Conservation (phyloP, 1,140 invertebrate genomes). For the Drosophila equinoxialis region DNA sequence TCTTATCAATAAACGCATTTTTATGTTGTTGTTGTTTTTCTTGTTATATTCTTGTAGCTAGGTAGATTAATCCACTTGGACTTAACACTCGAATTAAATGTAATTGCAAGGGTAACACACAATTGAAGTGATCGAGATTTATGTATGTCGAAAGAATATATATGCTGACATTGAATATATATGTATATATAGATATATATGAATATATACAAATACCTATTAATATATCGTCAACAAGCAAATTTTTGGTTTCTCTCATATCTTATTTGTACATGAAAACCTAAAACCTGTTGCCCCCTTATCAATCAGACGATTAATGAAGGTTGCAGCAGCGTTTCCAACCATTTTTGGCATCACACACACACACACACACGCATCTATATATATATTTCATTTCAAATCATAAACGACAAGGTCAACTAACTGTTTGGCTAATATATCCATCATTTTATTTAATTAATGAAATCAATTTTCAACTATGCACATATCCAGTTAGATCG, state of each 20-base stretch:
- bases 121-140: background rate
- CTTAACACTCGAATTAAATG: background rate
- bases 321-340: background rate
- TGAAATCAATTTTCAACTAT: background rate
- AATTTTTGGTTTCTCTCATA: background rate
- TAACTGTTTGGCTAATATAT: conserved; percentile 4
- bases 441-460: background rate
- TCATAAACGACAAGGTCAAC: background rate
- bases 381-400: background rate
- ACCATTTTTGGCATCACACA: background rate
- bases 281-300: conserved; percentile 7
- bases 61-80: conserved; percentile 4
- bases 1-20: conserved; percentile 2
- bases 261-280: background rate
- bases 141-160: background rate
- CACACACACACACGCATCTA: too few species aligned
- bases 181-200: background rate
- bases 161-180: background rate
- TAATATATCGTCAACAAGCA: background rate
- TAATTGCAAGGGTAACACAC: background rate
- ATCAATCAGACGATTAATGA: conserved; percentile 6
- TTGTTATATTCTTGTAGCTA: too few species aligned
- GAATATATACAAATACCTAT: background rate
- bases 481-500: conserved; percentile 1
- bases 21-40: background rate